phyloP scores from a whole-genome alignment of 2,113 vertebrate species.

The Sebastes schlegelii region DNA sequence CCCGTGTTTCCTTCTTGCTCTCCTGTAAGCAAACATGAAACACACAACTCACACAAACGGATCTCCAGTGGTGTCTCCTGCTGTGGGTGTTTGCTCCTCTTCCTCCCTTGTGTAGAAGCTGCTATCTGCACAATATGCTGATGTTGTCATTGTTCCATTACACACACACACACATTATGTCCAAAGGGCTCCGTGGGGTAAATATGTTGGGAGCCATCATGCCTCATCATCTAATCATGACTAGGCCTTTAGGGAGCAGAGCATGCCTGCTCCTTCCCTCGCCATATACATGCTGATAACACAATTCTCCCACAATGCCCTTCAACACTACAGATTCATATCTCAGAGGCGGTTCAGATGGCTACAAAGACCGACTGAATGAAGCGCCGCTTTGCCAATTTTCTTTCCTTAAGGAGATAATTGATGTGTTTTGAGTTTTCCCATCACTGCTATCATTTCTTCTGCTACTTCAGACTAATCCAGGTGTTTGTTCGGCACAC shows the following conservation, averaged over 20 bases:
- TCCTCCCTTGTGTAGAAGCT: background rate
- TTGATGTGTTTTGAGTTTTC: constrained; percentile 35
- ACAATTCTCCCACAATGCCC: constrained; percentile 61
- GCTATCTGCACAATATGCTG: constrained; percentile 64
- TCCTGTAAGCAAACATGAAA: background rate
- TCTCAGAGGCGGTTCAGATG: constrained; percentile 35
- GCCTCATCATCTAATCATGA: constrained; percentile 75
- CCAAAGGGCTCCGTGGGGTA: constrained; percentile 53
- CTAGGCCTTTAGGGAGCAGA: constrained; percentile 52
- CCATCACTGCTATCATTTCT: constrained; percentile 8
- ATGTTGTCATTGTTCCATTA: constrained; percentile 57
- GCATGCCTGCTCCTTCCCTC: constrained; percentile 22
- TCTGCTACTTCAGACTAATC: background rate
- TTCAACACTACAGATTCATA: constrained; percentile 59
- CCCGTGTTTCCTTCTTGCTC: background rate
- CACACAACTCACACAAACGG: constrained; percentile 2
- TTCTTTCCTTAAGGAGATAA: constrained; percentile 41
- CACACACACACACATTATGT: constrained; percentile 22
- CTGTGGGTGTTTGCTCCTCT: constrained; percentile 17
- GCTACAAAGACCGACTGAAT: constrained; percentile 22
- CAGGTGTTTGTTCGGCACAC: background rate
- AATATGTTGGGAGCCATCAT: constrained; percentile 71
- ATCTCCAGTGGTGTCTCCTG: constrained; percentile 28
- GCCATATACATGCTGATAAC: constrained; percentile 68
- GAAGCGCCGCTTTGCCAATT: constrained; percentile 38